Conservation (phyloP, 2,797 vertebrate genomes). For the Sebastes nivosus region DNA sequence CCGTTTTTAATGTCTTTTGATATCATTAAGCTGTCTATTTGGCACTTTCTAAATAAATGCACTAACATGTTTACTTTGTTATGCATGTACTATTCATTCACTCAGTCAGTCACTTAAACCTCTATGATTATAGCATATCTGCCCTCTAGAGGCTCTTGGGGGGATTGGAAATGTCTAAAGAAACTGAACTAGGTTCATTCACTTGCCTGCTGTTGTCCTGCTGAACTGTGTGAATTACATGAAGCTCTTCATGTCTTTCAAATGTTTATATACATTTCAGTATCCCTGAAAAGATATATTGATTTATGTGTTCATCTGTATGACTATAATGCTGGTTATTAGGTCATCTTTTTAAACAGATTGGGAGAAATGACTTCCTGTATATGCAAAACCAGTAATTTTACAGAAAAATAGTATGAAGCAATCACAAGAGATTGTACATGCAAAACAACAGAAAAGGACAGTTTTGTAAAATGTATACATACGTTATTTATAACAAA, state of each 20-base stretch:
- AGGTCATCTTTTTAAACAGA: not conserved
- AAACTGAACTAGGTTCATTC: not conserved
- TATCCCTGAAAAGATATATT: not conserved
- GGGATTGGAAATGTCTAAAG: not conserved
- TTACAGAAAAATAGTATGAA: not conserved
- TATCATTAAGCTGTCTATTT: not conserved
- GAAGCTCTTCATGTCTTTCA: not conserved
- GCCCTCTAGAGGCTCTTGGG: conserved; percentile 18
- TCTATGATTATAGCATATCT: not conserved
- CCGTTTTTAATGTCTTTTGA: not conserved
- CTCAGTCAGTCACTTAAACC: not conserved
- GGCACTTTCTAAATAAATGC: not conserved
- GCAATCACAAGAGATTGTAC: not conserved
- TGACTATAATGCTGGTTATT: not conserved
- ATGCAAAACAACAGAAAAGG: not conserved
- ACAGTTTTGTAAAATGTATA: not conserved
- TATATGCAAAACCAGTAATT: not conserved
- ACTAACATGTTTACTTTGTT: not conserved
- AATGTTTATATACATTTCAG: not conserved
- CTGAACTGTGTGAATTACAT: not conserved
- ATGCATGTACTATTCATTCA: not conserved
- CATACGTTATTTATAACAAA: not conserved
- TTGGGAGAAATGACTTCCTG: not conserved
- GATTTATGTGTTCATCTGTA: no score
- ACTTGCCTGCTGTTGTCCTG: not conserved